These are phyloP conservation scores for Hestina assimilis DNA, from an alignment of 1,140 invertebrate genomes.

Conservation along the genomic window DNA sequence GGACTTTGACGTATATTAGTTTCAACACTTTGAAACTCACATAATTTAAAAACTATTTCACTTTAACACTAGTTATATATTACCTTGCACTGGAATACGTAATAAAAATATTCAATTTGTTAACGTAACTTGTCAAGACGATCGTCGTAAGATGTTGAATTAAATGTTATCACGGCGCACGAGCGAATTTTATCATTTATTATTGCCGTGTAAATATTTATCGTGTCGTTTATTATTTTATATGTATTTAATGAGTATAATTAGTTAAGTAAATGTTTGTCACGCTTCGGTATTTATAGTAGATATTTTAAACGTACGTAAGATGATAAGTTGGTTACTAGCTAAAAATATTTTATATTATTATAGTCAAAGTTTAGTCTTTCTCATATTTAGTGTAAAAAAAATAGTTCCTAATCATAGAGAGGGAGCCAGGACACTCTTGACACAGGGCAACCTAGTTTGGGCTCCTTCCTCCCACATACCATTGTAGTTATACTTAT, in stretches of 20 bases:
- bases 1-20: constrained; percentile 32
- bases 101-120: not conserved
- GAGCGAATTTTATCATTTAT: constrained; percentile 46
- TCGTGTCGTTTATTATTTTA: constrained; percentile 5
- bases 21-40: constrained; percentile 1
- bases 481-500: too few species aligned
- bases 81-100: not conserved
- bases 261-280: constrained; percentile 12
- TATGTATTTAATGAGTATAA: constrained; percentile 1
- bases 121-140: not conserved
- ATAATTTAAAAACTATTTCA: not conserved
- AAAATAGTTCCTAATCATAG: too few species aligned
- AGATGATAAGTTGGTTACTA: too few species aligned
- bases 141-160: not conserved
- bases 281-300: constrained; percentile 8
- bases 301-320: constrained; percentile 3
- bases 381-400: too few species aligned
- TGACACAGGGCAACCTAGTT: too few species aligned
- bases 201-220: constrained; percentile 49
- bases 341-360: too few species aligned
- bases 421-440: too few species aligned
- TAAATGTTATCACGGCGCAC: constrained; percentile 48
- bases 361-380: too few species aligned
- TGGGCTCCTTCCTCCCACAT: too few species aligned
- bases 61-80: not conserved